phyloP scores from a whole-genome alignment of 2,888 invertebrate species.

The Eupithecia subumbrata region DNA sequence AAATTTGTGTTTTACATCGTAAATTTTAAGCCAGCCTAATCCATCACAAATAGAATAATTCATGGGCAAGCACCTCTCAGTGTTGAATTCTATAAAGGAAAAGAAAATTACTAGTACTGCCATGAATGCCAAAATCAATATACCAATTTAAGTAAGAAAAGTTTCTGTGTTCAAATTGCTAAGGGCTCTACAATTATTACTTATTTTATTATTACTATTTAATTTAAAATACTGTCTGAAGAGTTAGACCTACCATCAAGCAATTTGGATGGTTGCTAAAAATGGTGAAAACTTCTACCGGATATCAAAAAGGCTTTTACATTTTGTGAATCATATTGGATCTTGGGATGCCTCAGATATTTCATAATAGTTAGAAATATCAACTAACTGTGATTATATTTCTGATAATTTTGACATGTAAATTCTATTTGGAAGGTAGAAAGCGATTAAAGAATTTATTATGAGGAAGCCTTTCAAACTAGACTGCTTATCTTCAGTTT shows the following conservation, averaged over 20 bases:
- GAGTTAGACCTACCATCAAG: background rate
- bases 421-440: background rate
- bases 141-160: too few relatives aligned
- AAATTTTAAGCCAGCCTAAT: background rate
- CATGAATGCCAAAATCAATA: background rate
- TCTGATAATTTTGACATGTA: background rate
- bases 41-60: background rate
- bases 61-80: too few relatives aligned
- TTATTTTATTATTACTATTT: background rate
- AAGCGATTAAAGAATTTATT: background rate
- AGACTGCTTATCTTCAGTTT: background rate
- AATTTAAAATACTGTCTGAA: background rate
- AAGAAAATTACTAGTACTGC: background rate
- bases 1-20: too few relatives aligned
- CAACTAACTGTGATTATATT: background rate
- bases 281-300: background rate
- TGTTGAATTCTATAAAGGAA: background rate
- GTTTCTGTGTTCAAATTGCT: background rate
- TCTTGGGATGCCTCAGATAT: slow-evolving; percentile 3
- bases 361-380: slow-evolving; percentile 4
- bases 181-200: too few relatives aligned
- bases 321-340: background rate
- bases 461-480: background rate
- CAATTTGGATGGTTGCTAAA: background rate
- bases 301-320: background rate